These are phyloP conservation scores for Neopipo cinnamomea DNA, from an alignment of 2,113 vertebrate species.

Conservation along the genomic window DNA sequence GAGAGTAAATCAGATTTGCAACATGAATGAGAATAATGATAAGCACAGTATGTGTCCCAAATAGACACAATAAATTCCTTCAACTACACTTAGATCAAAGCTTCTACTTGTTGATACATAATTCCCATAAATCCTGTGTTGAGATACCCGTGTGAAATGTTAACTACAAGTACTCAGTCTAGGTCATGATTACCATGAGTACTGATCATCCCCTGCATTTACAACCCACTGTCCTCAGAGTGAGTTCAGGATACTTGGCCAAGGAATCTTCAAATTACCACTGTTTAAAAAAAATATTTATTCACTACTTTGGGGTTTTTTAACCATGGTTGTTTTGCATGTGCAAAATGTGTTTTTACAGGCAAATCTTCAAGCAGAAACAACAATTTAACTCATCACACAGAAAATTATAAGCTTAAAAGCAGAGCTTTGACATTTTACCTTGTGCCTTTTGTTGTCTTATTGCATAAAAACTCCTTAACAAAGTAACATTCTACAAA, in stretches of 20 bases:
- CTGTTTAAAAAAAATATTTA: neutral
- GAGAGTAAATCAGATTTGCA: neutral
- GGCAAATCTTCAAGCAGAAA: neutral
- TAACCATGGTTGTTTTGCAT: neutral
- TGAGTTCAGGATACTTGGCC: neutral
- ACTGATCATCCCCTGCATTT: neutral
- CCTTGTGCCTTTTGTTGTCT: neutral
- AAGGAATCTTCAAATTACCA: neutral
- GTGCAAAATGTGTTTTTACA: neutral
- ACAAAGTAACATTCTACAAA: neutral
- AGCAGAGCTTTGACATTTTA: neutral
- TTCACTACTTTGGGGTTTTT: neutral
- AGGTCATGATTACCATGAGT: accelerated
- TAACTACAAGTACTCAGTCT: accelerated
- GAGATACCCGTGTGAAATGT: accelerated
- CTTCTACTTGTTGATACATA: neutral
- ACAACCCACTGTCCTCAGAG: neutral
- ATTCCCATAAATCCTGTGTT: neutral
- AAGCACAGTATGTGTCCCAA: neutral
- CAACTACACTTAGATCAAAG: neutral
- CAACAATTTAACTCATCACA: neutral
- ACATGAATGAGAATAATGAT: neutral
- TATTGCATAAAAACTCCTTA: neutral
- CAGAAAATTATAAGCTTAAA: neutral
- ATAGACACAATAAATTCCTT: neutral